phyloP scores from a whole-genome alignment of 1,140 invertebrate species.

The Bombyx mori region DNA sequence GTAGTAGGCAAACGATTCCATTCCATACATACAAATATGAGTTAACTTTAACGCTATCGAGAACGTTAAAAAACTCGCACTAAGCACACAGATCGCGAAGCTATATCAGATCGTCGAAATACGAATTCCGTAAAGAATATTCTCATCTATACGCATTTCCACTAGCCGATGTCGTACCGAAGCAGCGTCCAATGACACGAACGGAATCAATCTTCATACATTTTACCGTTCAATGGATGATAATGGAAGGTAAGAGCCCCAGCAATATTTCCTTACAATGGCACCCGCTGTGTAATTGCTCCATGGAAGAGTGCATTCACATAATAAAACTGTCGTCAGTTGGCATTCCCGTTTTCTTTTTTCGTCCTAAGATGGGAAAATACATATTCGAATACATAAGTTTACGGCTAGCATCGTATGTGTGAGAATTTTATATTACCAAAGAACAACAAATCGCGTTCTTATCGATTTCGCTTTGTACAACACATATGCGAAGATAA shows the following conservation, averaged over 20 bases:
- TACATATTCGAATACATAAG: too few species aligned
- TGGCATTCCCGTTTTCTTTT: neutral
- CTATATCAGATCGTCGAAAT: too few species aligned
- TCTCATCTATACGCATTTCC: too few species aligned
- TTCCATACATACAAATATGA: too few species aligned
- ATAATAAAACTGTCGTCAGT: constrained; percentile 23
- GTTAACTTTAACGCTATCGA: too few species aligned
- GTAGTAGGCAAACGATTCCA: too few species aligned
- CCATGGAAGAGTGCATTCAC: constrained; percentile 22
- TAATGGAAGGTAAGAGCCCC: constrained; percentile 15
- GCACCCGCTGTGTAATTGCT: constrained; percentile 24
- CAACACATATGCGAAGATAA: too few species aligned
- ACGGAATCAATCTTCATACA: constrained; percentile 21
- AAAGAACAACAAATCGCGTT: neutral
- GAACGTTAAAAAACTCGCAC: too few species aligned
- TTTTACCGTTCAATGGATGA: constrained; percentile 19
- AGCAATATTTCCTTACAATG: constrained; percentile 20
- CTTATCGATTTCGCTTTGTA: neutral
- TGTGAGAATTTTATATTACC: neutral
- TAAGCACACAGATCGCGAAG: too few species aligned
- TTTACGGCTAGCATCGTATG: too few species aligned
- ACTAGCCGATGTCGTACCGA: constrained; percentile 1
- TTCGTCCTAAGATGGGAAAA: too few species aligned
- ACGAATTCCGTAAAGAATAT: too few species aligned
- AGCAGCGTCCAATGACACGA: constrained; percentile 9